Conservation (phyloP, 2,797 vertebrate species). For the Helostoma temminkii region DNA sequence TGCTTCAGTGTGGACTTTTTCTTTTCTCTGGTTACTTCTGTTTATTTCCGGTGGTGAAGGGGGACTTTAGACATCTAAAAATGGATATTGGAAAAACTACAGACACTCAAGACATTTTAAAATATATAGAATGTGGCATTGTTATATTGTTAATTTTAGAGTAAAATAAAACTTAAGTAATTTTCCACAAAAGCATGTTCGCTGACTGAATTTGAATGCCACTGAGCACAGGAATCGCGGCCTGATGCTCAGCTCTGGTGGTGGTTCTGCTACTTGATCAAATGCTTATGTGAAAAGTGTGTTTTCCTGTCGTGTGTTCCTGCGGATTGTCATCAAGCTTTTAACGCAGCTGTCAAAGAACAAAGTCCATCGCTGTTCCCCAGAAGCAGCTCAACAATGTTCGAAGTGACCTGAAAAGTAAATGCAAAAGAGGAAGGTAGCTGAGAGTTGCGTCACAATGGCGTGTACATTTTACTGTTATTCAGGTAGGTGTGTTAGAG, state of each 20-base stretch:
- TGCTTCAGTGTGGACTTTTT: slow-evolving; percentile 9
- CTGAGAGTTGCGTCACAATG: neutral
- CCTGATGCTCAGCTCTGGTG: neutral
- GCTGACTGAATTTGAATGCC: neutral
- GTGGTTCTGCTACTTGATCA: neutral
- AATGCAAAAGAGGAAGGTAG: slow-evolving; percentile 29
- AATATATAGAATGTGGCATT: neutral
- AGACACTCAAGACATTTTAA: neutral
- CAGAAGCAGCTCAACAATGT: slow-evolving; percentile 13
- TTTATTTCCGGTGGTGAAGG: slow-evolving; percentile 40
- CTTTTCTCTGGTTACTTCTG: slow-evolving; percentile 32
- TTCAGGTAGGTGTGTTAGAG: neutral
- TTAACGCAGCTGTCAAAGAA: slow-evolving; percentile 26
- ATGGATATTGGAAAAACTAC: neutral
- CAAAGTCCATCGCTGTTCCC: slow-evolving; percentile 12
- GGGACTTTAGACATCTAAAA: neutral
- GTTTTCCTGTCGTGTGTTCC: slow-evolving; percentile 8
- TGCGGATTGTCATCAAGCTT: slow-evolving; percentile 5
- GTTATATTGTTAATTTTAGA: neutral
- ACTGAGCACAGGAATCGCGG: neutral
- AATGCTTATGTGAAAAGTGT: slow-evolving; percentile 17
- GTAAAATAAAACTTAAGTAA: neutral
- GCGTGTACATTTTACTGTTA: neutral
- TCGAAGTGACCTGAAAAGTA: slow-evolving; percentile 15
- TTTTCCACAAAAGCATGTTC: neutral